Percentiles rank a stretch among this genome's conserved stretches.
These are phyloP conservation scores for Oryzias sinensis DNA, from an alignment of 2,797 vertebrate species.

Conservation along the genomic window DNA sequence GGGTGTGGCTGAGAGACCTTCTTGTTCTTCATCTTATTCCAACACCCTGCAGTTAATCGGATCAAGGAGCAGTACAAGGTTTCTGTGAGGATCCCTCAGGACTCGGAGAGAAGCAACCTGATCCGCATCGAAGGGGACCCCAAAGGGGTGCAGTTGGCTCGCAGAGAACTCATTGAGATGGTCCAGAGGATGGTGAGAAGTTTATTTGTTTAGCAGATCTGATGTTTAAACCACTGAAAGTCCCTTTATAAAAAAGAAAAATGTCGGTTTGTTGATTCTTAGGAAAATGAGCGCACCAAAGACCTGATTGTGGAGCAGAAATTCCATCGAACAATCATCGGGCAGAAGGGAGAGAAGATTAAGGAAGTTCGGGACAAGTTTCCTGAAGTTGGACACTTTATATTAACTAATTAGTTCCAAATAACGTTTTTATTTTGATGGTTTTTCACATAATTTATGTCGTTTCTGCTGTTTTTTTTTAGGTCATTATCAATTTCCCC, in stretches of 20 bases:
- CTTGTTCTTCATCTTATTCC: background rate
- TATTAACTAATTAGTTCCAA: too few relatives aligned
- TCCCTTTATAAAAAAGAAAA: background rate
- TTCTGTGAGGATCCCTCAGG: conserved; percentile 81
- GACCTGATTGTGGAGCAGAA: conserved; percentile 84
- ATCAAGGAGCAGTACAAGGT: conserved; percentile 87
- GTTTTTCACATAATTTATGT: background rate
- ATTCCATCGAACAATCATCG: conserved; percentile 83
- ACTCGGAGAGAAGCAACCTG: conserved; percentile 78
- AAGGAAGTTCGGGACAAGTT: conserved; percentile 85
- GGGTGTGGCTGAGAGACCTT: background rate
- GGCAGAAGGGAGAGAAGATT: conserved; percentile 83
- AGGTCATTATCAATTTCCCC: conserved; percentile 86
- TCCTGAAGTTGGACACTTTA: conserved; percentile 71
- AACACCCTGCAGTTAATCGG: conserved; percentile 72
- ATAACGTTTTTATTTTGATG: too few relatives aligned
- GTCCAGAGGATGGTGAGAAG: conserved; percentile 81
- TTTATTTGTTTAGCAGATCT: background rate
- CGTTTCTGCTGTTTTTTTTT: background rate
- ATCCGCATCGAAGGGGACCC: conserved; percentile 85
- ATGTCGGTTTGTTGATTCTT: background rate
- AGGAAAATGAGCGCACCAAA: conserved; percentile 84
- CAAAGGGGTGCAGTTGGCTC: conserved; percentile 81
- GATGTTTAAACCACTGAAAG: background rate
- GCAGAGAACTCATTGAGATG: conserved; percentile 83